Evolutionary conservation across 1,140 invertebrate species (phyloP).

Genomic region (Piezodorus guildinii): DNA sequence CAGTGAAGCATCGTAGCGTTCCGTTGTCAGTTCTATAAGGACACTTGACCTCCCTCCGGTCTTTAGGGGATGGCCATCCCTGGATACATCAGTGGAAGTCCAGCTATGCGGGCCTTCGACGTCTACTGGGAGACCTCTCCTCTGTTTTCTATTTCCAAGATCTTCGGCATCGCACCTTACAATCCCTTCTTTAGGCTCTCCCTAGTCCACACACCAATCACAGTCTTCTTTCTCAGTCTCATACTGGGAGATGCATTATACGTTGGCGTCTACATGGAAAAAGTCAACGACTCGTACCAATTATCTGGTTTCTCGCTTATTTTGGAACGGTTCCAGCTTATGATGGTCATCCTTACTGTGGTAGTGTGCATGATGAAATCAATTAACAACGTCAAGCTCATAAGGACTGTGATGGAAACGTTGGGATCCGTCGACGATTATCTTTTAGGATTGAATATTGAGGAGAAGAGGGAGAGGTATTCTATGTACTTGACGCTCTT

Average conservation of each 20-base stretch:
- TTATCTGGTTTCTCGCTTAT: conserved; percentile 18
- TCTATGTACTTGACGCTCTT: neutral
- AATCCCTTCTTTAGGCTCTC: neutral
- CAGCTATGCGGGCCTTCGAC: neutral
- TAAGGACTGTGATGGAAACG: conserved; percentile 4
- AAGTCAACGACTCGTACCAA: conserved; percentile 12
- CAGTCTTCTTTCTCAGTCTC: neutral
- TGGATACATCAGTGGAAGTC: too few species aligned
- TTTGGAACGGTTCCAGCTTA: conserved; percentile 16
- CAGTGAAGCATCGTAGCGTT: too few species aligned
- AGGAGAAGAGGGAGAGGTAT: neutral
- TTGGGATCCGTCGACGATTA: conserved; percentile 11
- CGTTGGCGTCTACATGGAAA: conserved; percentile 12
- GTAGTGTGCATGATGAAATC: neutral
- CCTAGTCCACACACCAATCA: too few species aligned
- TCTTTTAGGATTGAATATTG: neutral
- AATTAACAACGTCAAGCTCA: neutral
- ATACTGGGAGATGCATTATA: neutral
- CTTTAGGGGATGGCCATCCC: too few species aligned
- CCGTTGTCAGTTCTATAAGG: too few species aligned
- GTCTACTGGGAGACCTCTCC: conserved; percentile 8
- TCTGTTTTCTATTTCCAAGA: neutral
- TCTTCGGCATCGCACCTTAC: neutral
- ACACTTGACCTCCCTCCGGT: too few species aligned
- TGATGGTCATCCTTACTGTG: conserved; percentile 4